Evolutionary conservation across 2,888 invertebrate genomes (phyloP), one percentile per base, ranked within the genome.

Genomic region (Falcaria lacertinaria): DNA sequence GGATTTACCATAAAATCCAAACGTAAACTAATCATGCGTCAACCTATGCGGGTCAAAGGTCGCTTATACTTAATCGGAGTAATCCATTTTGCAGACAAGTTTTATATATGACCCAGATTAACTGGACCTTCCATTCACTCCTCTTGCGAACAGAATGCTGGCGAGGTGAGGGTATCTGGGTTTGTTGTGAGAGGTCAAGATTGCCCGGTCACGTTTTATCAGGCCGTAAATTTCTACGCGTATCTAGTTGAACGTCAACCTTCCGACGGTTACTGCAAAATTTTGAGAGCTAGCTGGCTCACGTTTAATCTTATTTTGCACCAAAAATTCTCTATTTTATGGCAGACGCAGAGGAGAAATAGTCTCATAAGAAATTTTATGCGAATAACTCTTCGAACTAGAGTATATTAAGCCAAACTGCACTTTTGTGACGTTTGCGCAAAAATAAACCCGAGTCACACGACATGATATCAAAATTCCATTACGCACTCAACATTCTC

Each of bases 71-170:
- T 85, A 86, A 85, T 84, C 80, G 79, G 59, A 65, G 78, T 83
- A 84, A 88, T 87, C 80, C 79, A 80, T 87, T 84, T 74, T 72
- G 67, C 63, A 80, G 82, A 78, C 82, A 81, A 81, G 80, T 80
- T 80, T 80, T 76, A 75, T 66, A 71, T 70, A 59, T 48, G 60
- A 66, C 39, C 82, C 73, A 75, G 49, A 58, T 44, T 61, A 63
- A 45, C 37, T 33, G 63, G 86, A 75, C 56, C 80, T 60, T 33
- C 50, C 57, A 44, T 58, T 50, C 45, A 59, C 52, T 52, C 44
- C 53, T 55, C 48, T 52, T 49, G 48, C 47, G 48, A 25, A 49
- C 47, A 43, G 37, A 44, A 42, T 40, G 34, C 35, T 43, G 35
- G 47, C 42, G 43, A 34, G 48, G 54, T 60, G 44, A 48, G 45